Percentiles rank a stretch among this genome's conserved stretches.
Conservation (phyloP, 2,888 invertebrate genomes). For the Xanthia togata region DNA sequence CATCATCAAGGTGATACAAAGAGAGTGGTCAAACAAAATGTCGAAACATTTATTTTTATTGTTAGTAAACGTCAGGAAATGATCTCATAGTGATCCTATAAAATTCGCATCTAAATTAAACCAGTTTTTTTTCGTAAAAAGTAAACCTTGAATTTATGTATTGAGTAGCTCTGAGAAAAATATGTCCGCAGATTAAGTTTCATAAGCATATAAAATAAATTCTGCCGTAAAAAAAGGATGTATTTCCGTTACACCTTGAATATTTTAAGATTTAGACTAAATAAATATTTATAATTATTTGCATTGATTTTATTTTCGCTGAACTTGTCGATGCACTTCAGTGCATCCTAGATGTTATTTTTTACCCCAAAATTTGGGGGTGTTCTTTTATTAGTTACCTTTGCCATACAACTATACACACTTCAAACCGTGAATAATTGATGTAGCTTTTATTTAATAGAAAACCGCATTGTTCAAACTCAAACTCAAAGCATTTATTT, state of each 20-base stretch:
- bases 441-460: neutral
- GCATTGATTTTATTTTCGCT: neutral
- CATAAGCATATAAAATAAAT: constrained; percentile 12
- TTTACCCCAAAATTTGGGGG: neutral
- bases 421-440: neutral
- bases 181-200: constrained; percentile 22
- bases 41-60: constrained; percentile 80
- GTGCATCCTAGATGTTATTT: neutral
- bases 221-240: constrained; percentile 20
- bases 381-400: neutral
- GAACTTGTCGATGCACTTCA: neutral
- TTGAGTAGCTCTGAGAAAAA: constrained; percentile 30
- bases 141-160: constrained; percentile 68
- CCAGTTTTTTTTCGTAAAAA: constrained; percentile 58
- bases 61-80: constrained; percentile 82
- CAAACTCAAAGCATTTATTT: no score
- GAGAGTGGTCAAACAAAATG: constrained; percentile 82
- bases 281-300: no score
- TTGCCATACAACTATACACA: neutral
- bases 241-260: constrained; percentile 22
- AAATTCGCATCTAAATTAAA: constrained; percentile 70
- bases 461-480: no score
- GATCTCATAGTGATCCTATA: constrained; percentile 79
- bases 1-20: constrained; percentile 83
- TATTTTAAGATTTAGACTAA: neutral